These are phyloP conservation scores for Dipodomys merriami DNA, from an alignment of 2,113 vertebrate species.

Conservation along the genomic window DNA sequence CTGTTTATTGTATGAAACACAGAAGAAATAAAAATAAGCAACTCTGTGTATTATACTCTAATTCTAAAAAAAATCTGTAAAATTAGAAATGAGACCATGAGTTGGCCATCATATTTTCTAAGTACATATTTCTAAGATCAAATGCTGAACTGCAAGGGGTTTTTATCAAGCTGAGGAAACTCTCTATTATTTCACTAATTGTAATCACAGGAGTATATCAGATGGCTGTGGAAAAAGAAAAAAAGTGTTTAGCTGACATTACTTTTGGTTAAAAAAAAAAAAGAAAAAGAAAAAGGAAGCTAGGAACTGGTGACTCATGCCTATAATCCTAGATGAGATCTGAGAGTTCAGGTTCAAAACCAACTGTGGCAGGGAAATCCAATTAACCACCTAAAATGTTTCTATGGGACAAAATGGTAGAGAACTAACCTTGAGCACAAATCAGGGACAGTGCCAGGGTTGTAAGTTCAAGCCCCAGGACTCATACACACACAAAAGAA, in stretches of 20 bases:
- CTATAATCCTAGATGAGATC: too few species aligned
- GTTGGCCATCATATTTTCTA: neutral
- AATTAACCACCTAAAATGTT: too few species aligned
- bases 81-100: neutral
- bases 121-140: conserved; percentile 31
- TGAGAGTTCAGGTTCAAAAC: too few species aligned
- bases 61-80: conserved; percentile 6
- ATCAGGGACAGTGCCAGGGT: too few species aligned
- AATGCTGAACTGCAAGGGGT: neutral
- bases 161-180: neutral
- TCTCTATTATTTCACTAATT: neutral
- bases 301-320: too few species aligned
- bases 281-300: too few species aligned
- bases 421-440: too few species aligned
- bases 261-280: neutral
- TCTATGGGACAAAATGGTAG: too few species aligned
- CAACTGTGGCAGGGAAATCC: too few species aligned
- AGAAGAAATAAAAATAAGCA: neutral
- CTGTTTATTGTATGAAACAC: neutral
- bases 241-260: neutral
- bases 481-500: too few species aligned
- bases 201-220: neutral
- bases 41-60: neutral
- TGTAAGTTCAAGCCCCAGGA: too few species aligned
- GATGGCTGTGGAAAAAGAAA: neutral